phyloP scores from a whole-genome alignment of 2,113 vertebrate genomes.

The Tetraodon nigroviridis region DNA sequence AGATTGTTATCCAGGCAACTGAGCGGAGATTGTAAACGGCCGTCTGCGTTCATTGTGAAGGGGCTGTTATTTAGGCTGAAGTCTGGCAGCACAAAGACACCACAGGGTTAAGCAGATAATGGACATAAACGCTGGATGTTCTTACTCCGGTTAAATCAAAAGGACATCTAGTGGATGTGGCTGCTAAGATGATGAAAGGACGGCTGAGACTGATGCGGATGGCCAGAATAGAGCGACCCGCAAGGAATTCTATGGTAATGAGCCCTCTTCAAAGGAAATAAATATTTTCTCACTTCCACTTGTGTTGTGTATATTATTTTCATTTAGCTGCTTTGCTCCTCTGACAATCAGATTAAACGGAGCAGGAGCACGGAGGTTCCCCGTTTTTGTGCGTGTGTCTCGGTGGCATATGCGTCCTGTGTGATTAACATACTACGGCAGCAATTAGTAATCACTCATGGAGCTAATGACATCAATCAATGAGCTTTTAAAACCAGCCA shows the following conservation, averaged over 20 bases:
- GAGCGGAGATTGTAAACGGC: neutral
- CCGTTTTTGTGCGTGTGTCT: constrained; percentile 22
- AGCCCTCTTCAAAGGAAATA: neutral
- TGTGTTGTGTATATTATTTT: neutral
- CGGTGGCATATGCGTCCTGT: constrained; percentile 25
- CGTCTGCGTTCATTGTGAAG: neutral
- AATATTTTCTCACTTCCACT: neutral
- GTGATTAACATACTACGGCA: constrained; percentile 57
- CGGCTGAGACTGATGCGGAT: neutral
- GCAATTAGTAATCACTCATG: constrained; percentile 72
- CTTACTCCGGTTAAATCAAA: neutral
- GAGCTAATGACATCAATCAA: constrained; percentile 73
- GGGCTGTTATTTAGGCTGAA: neutral
- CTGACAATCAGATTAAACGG: constrained; percentile 18
- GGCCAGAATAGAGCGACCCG: too few relatives aligned
- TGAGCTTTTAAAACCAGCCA: constrained; percentile 72
- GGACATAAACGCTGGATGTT: constrained; percentile 4
- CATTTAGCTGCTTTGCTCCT: neutral
- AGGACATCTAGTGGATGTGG: constrained; percentile 9
- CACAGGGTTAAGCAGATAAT: constrained; percentile 25
- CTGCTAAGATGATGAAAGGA: constrained; percentile 13
- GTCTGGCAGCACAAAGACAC: constrained; percentile 9
- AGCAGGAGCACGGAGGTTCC: constrained; percentile 4
- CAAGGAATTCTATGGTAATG: neutral
- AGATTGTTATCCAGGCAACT: neutral